Evolutionary conservation across 30 jellyfish, hydroid and myxozoan species (phyloP), one percentile per base, ranked within the genome.

Genomic region (Calvadosia cruxmelitensis): DNA sequence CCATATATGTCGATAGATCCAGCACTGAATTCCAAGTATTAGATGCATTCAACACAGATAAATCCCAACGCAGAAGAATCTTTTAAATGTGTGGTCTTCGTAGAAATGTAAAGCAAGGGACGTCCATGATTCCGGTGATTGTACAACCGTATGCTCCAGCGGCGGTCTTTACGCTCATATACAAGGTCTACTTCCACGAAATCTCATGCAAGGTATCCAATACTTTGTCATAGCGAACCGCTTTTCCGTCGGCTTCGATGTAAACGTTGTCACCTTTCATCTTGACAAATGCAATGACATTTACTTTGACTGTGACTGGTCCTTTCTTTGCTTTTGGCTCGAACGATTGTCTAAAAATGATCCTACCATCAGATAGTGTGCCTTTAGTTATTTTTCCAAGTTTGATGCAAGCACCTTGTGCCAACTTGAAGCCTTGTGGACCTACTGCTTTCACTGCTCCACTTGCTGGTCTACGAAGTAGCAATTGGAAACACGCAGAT

Each of bases 311-410:
- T 5, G 63, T 50, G 48, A 86, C 70, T 2, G 96, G 96, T 16
- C 96, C 96, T 76, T 86, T 86, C 25, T 81, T 86, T 13, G 77
- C 96, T 31, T 29, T 68, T 16, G 83, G 86, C 67, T 78, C 84
- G 51, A n/a, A 72, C 3, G 92, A 86, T 1, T 68, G 29, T 25
- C 16, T 27, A 52, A 86, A 80, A 1, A 16, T 33, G 1, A 86
- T 31, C 25, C 34, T 52, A 27, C 48, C 62, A 2, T 23, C 0
- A 29, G 31, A 5, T 36, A 85, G 24, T 3, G 23, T 35, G 5
- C 96, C 96, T 30, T 49, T 64, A 23, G 83, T 50, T 15, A 31
- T 63, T 34, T 86, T 80, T 2, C 94, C 94, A 29, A 86, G 71
- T 1, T 74, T 63, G 34, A 86, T 31, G 15, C 57, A 34, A 5